Evolutionary conservation across 2,888 invertebrate species (phyloP), one percentile per base, ranked within the genome.

Genomic region (Leucoptera coffeella): DNA sequence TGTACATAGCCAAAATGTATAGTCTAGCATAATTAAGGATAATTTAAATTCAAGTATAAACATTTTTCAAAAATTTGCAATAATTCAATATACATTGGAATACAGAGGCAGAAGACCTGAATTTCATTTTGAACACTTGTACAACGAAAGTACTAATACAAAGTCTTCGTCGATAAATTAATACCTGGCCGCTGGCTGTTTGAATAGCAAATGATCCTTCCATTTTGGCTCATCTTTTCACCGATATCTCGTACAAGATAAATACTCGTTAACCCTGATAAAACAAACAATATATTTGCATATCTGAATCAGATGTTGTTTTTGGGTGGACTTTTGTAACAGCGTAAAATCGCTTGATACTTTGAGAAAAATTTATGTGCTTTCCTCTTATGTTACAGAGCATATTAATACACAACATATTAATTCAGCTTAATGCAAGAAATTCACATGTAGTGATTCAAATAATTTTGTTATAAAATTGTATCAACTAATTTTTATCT

Each of bases 211-310:
- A 62, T 56, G 54, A 58, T 56, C 58, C 49, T 52, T 54, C 50
- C 52, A 49, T 53, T 52, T 48, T 41, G 41, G 55, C 56, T 56
- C 51, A 60, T 58, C 58, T 49, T n/a, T n/a, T n/a, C n/a, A n/a
- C 38, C 31, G 38, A 36, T 58, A 61, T 61, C 57, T 38, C 43
- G 50, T 50, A 46, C 47, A 33, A 56, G 10, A 61, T 61, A 56
- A 59, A 52, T 57, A 32, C 28, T 30, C 28, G 47, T 42, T 51
- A 53, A 46, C 45, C 45, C 45, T 43, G 55, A 58, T 61, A 59
- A 57, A 69, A 59, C 60, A 61, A 65, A 65, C 57, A 59, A 38
- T 47, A 44, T n/a, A 61, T 64, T 62, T 64, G 56, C 62, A 67
- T 65, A 64, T 61, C 54, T 38, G 36, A 45, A 58, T 52, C 49